Evolutionary conservation across 2,888 invertebrate species (phyloP).

Genomic region (Dryomyza anilis): DNA sequence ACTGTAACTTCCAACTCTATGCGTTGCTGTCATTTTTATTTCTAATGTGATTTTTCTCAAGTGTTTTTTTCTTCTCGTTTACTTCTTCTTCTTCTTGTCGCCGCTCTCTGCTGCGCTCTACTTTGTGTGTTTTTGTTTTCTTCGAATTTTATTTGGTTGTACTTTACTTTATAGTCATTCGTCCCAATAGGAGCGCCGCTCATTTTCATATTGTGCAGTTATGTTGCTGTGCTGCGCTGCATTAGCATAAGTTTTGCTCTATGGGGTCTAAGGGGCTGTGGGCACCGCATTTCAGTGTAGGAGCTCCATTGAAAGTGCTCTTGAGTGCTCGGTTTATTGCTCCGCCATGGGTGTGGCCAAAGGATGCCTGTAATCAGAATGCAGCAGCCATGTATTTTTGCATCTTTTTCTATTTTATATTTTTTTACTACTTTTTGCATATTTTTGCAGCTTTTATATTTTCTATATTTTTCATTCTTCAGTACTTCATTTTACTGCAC

Average conservation of each 20-base stretch:
- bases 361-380: constrained; percentile 14
- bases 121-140: too few species aligned
- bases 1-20: too few species aligned
- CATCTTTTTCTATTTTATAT: constrained; percentile 19
- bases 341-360: constrained; percentile 50
- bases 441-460: constrained; percentile 21
- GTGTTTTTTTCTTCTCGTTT: constrained; percentile 1
- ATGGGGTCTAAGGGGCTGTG: constrained; percentile 3
- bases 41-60: constrained; percentile 5
- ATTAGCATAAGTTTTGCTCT: constrained; percentile 46
- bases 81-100: constrained; percentile 21
- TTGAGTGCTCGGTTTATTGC: constrained; percentile 4
- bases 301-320: neutral
- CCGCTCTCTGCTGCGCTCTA: neutral
- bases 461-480: neutral
- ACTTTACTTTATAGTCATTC: too few species aligned
- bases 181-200: neutral
- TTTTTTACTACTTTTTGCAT: constrained; percentile 20
- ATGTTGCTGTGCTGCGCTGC: constrained; percentile 33
- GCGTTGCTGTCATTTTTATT: constrained; percentile 16
- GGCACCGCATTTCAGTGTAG: neutral
- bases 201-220: constrained; percentile 36
- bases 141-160: too few species aligned
- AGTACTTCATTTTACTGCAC: neutral
- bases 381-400: constrained; percentile 18